phyloP scores from a whole-genome alignment of 2,113 vertebrate genomes.

The Muscicapa adusta region DNA sequence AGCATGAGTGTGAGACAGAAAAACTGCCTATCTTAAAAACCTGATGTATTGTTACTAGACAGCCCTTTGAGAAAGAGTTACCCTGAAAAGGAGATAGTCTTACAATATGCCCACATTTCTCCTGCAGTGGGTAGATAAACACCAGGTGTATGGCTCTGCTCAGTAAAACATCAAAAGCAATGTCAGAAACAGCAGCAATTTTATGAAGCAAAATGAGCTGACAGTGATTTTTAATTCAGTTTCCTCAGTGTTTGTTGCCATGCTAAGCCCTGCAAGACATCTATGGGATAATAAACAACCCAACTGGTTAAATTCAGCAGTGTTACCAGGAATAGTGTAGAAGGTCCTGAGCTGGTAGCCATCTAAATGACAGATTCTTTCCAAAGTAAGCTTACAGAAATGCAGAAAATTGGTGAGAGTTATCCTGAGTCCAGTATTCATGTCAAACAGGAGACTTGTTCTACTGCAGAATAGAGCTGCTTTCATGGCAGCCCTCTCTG shows the following conservation, averaged over 20 bases:
- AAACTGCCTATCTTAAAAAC: neutral
- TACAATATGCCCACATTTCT: neutral
- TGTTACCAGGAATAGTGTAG: neutral
- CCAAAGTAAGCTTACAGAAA: neutral
- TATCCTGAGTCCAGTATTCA: neutral
- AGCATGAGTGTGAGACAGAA: neutral
- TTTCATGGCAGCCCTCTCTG: neutral
- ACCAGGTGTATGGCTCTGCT: neutral
- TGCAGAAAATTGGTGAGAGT: neutral
- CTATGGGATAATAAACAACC: neutral
- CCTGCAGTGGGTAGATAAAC: neutral
- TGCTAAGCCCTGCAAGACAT: neutral
- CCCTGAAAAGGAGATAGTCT: neutral
- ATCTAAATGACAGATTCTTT: neutral
- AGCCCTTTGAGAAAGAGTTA: neutral
- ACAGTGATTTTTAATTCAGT: neutral
- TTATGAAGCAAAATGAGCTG: neutral
- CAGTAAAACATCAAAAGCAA: neutral
- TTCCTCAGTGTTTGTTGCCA: neutral
- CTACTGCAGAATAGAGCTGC: neutral
- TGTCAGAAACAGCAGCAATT: neutral
- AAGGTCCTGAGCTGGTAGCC: neutral
- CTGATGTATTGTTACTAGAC: neutral
- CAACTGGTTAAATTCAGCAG: neutral
- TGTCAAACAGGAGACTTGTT: neutral